Conservation (phyloP, 2,113 vertebrate species). For the Saccopteryx leptura region DNA sequence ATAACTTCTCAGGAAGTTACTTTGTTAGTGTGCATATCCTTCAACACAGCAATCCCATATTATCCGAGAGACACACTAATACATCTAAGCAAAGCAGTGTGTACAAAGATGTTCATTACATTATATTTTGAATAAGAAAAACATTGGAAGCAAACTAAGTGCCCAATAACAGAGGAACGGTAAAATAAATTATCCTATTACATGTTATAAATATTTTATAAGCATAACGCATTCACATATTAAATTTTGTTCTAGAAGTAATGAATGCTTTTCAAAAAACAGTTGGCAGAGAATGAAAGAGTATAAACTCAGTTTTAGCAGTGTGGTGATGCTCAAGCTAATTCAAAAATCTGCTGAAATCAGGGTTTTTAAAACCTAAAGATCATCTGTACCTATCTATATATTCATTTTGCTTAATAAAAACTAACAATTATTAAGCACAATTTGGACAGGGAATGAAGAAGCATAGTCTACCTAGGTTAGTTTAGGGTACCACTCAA, state of each 20-base stretch:
- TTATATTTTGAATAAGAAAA: background rate
- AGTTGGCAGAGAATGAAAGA: background rate
- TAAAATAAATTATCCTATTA: conserved; percentile 9
- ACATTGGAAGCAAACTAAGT: background rate
- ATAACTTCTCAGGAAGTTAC: conserved; percentile 51
- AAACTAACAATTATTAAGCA: conserved; percentile 44
- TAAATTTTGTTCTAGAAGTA: conserved; percentile 26
- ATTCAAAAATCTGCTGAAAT: background rate
- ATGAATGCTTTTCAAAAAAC: conserved; percentile 23
- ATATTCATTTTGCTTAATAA: conserved; percentile 17
- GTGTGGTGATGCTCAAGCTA: background rate
- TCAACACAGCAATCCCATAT: background rate
- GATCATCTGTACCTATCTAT: background rate
- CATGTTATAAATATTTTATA: conserved; percentile 4
- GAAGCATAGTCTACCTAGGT: background rate
- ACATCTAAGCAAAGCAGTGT: background rate
- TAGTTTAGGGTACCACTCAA: background rate
- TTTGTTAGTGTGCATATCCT: conserved; percentile 3
- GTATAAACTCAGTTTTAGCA: background rate
- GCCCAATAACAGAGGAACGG: background rate
- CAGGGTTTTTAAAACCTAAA: background rate
- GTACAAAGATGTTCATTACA: background rate
- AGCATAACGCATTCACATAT: background rate
- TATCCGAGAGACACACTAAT: background rate
- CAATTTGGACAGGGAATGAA: conserved; percentile 11